Evolutionary conservation across 2,888 invertebrate genomes (phyloP).

Genomic region (Ptychoptera albimana): DNA sequence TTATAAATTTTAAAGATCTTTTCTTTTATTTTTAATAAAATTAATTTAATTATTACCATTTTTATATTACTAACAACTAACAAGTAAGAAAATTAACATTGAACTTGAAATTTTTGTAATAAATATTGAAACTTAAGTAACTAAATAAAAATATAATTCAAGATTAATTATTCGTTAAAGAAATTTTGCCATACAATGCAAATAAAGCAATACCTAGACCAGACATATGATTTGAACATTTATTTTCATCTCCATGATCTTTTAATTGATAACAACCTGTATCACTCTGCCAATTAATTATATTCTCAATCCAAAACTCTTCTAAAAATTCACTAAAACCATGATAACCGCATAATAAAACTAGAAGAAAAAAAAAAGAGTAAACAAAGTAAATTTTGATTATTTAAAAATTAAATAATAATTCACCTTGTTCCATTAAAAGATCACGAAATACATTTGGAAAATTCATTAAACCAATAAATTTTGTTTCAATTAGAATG

Average conservation of each 20-base stretch:
- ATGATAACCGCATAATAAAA: slow-evolving; percentile 2
- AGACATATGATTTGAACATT: slow-evolving; percentile 1
- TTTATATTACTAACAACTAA: too few species aligned
- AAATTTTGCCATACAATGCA: neutral
- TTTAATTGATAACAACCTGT: neutral
- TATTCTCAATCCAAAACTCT: neutral
- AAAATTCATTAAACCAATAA: neutral
- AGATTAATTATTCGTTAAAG: too few species aligned
- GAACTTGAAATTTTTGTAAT: too few species aligned
- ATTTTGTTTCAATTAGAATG: neutral
- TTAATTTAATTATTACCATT: too few species aligned
- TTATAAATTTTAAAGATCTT: too few species aligned
- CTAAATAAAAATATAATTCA: too few species aligned
- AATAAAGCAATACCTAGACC: neutral
- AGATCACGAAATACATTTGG: neutral
- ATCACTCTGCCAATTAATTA: neutral
- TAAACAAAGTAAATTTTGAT: too few species aligned
- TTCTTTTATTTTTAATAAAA: too few species aligned
- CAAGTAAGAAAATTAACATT: too few species aligned
- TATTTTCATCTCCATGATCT: neutral
- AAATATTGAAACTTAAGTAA: too few species aligned
- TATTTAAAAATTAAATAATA: too few species aligned
- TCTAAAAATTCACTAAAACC: slow-evolving; percentile 2
- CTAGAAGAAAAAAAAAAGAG: too few species aligned
- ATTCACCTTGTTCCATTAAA: neutral